Evolutionary conservation across 2,797 vertebrate species (phyloP).

Genomic region (Arctocebus calabarensis): DNA sequence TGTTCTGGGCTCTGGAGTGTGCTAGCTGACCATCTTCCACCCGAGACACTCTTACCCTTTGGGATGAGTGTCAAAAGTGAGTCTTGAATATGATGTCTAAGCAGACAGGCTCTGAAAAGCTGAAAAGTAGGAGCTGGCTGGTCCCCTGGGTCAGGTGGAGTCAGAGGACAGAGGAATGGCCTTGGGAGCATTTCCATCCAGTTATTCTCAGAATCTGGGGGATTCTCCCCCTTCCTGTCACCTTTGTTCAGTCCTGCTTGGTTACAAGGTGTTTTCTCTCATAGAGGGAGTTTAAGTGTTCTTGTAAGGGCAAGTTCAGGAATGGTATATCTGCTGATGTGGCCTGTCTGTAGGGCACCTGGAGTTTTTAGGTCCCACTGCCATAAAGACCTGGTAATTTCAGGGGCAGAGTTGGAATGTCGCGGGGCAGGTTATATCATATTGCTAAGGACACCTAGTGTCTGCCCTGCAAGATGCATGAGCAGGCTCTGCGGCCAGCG

Average conservation of each 20-base stretch:
- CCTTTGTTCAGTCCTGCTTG: background rate
- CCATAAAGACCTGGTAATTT: background rate
- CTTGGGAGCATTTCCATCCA: background rate
- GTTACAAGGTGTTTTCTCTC: background rate
- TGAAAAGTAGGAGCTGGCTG: background rate
- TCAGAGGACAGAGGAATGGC: background rate
- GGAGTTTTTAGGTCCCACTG: background rate
- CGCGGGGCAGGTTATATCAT: too few relatives aligned
- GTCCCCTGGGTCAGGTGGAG: too few relatives aligned
- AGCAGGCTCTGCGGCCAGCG: background rate
- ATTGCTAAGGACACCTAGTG: background rate
- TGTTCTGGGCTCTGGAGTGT: too few relatives aligned
- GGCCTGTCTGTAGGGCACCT: background rate
- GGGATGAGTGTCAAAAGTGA: too few relatives aligned
- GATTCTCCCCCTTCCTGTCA: background rate
- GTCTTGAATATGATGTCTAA: background rate
- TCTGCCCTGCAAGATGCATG: background rate
- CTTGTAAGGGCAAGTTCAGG: background rate
- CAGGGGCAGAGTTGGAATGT: background rate
- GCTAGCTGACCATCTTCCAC: background rate
- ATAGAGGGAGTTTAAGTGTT: background rate
- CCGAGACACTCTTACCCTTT: accelerated
- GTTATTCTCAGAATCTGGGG: background rate
- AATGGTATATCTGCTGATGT: background rate
- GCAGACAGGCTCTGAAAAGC: background rate